Percentiles rank a stretch among this genome's conserved stretches.
phyloP scores from a whole-genome alignment of 2,797 vertebrate species.

The Acipenser oxyrinchus region DNA sequence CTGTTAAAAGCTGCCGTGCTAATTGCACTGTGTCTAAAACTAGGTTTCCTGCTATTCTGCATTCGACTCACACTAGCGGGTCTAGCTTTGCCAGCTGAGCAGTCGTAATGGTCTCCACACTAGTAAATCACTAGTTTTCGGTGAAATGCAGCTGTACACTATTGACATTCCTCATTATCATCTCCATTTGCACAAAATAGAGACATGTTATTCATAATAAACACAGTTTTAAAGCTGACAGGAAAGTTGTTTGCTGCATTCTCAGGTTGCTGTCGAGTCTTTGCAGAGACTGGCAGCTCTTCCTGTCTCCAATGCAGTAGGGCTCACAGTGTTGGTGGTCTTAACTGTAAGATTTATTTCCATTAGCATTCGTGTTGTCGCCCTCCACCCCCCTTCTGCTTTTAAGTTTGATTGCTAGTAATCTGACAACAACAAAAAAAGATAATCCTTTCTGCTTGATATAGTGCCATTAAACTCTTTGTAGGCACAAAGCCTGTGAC shows the following conservation, averaged over 20 bases:
- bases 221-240: background rate
- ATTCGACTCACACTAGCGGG: background rate
- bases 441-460: background rate
- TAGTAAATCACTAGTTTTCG: background rate
- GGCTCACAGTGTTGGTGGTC: background rate
- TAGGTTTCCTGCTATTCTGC: background rate
- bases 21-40: background rate
- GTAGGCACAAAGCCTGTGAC: background rate
- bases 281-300: background rate
- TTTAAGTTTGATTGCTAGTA: background rate
- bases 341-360: background rate
- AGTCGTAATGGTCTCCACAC: background rate
- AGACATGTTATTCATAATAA: background rate
- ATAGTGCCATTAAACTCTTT: no score
- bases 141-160: background rate
- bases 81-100: background rate
- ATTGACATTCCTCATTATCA: conserved; percentile 1
- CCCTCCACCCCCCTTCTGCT: background rate
- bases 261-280: background rate
- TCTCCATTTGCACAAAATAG: conserved; percentile 1
- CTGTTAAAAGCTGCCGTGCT: background rate
- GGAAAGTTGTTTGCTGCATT: background rate
- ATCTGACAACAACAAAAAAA: background rate
- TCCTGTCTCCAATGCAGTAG: background rate
- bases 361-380: background rate